Evolutionary conservation across 2,113 vertebrate species (phyloP), one percentile per base, ranked within the genome.

Genomic region (Choloepus hoffmanni): DNA sequence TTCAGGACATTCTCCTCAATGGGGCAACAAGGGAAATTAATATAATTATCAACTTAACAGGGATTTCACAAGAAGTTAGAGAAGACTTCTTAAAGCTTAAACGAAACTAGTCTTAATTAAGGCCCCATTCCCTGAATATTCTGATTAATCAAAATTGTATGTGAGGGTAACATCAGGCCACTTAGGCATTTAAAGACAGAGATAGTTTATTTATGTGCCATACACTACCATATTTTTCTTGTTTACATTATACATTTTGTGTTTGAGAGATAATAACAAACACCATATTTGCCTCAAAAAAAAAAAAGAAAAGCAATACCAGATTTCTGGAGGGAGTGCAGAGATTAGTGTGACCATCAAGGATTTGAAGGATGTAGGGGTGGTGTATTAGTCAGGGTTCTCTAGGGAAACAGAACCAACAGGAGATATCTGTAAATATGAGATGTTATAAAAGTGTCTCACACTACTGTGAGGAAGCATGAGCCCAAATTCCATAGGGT

Each of bases 61-160:
- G n/a, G 62, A 45, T 48, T 88, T 43, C 53, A 74, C 50, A 53
- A 40, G 40, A 87, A 85, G 86, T 63, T 50, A 92, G 95, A 72
- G 18, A 62, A 74, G n/a, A 33, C 60, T 55, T 53, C 53, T 65
- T 28, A 82, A 58, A 87, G 18, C 8, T 55, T 94, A 86, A 83
- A 84, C 81, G 89, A 40, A 89, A 19, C 65, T 79, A 43, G 79
- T 18, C 81, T 93, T 78, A 62, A 12, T 68, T 83, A 82, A 60
- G 19, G 28, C 4, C 58, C 48, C 14, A 16, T 45, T 60, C 45
- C 24, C 62, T 77, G 30, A 72, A 24, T 10, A 23, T 72, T 77
- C 53, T 24, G 67, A 65, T 36, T 85, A 85, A 92, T 60, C 33
- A 77, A 86, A 83, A 65, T 73, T 83, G 30, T 73, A 62, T 73